Evolutionary conservation across 2,113 vertebrate genomes (phyloP).

Genomic region (Brachionichthys hirsutus): DNA sequence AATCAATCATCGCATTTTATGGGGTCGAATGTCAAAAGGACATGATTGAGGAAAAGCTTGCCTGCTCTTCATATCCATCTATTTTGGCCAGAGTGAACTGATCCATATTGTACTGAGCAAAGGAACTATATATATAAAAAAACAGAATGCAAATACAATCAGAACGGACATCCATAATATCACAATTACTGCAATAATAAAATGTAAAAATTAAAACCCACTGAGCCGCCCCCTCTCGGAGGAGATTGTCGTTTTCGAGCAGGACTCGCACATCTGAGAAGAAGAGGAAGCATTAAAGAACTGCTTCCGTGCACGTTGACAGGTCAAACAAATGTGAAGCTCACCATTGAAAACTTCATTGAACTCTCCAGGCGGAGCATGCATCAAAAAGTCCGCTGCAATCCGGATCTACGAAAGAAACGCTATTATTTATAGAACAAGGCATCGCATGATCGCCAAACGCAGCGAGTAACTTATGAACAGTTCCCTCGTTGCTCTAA

Average conservation of each 20-base stretch:
- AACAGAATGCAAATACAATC: slow-evolving; percentile 1
- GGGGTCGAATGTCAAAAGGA: not conserved
- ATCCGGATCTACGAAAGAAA: slow-evolving; percentile 84
- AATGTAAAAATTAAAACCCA: slow-evolving; percentile 71
- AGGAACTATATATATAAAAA: slow-evolving; percentile 85
- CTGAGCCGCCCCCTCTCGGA: slow-evolving; percentile 94
- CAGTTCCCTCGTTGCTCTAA: too few relatives aligned
- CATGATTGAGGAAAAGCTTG: slow-evolving; percentile 39
- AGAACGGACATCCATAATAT: not conserved
- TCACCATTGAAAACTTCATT: slow-evolving; percentile 97
- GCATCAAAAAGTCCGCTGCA: slow-evolving; percentile 91
- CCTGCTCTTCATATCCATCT: slow-evolving; percentile 90
- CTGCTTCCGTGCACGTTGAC: not conserved
- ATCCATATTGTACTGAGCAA: slow-evolving; percentile 98
- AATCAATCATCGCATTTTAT: not conserved
- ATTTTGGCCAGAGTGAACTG: slow-evolving; percentile 93
- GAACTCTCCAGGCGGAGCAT: slow-evolving; percentile 95
- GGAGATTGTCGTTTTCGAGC: slow-evolving; percentile 93
- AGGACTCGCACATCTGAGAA: slow-evolving; percentile 89
- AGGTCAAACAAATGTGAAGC: not conserved
- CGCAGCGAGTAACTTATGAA: too few relatives aligned
- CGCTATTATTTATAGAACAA: not conserved
- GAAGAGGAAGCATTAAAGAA: slow-evolving; percentile 13
- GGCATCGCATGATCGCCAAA: not conserved
- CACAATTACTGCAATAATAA: not conserved